A percentile compares a stretch with the other conserved stretches of the same genome.
These are phyloP conservation scores for Leucoptera coffeella DNA, from an alignment of 2,888 invertebrate genomes.

Conservation along the genomic window DNA sequence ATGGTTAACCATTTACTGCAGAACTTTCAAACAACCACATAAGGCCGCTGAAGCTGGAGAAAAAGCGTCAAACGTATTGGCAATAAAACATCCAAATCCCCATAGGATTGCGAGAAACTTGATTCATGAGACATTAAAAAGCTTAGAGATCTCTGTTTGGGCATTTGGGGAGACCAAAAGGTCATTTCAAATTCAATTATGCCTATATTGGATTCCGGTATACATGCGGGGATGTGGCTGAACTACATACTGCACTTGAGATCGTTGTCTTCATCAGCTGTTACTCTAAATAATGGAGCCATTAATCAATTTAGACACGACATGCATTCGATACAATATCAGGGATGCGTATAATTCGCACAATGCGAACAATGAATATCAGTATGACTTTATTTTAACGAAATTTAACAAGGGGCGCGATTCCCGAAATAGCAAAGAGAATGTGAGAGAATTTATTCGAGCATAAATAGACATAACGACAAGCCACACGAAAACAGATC, in stretches of 20 bases:
- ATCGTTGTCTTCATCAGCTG: constrained; percentile 27
- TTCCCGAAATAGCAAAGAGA: constrained; percentile 18
- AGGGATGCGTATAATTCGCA: constrained; percentile 30
- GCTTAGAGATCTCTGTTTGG: constrained; percentile 29
- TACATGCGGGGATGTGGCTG: too few relatives aligned
- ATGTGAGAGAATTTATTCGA: constrained; percentile 42
- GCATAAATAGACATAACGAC: too few relatives aligned
- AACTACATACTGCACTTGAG: too few relatives aligned
- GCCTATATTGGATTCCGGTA: constrained; percentile 13
- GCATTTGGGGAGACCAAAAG: constrained; percentile 17
- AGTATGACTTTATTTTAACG: constrained; percentile 19
- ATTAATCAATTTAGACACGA: constrained; percentile 29
- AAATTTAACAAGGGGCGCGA: constrained; percentile 12
- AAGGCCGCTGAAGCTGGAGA: too few relatives aligned
- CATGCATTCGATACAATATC: constrained; percentile 25
- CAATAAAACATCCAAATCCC: constrained; percentile 46
- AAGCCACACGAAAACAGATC: constrained; percentile 22
- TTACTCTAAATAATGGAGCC: constrained; percentile 19
- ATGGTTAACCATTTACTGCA: constrained; percentile 41
- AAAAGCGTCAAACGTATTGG: too few relatives aligned
- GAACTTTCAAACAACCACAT: too few relatives aligned
- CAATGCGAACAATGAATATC: constrained; percentile 22
- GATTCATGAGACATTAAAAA: constrained; percentile 43
- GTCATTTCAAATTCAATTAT: constrained; percentile 42
- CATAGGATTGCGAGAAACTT: constrained; percentile 40